phyloP scores from a whole-genome alignment of 2,113 vertebrate species.

The Phaethon lepturus region DNA sequence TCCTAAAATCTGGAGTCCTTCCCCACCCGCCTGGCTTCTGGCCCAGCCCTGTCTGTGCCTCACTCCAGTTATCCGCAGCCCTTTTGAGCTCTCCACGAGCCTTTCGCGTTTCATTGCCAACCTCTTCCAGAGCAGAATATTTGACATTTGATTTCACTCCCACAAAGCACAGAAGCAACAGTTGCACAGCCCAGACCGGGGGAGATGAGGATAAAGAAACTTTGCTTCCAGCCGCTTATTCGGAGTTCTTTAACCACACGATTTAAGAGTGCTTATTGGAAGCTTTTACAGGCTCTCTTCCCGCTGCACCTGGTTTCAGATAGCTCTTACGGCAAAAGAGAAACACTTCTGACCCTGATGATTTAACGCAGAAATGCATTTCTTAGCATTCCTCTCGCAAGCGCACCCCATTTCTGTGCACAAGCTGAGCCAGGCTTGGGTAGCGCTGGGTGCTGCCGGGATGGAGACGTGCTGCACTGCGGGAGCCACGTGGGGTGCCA shows the following conservation, averaged over 20 bases:
- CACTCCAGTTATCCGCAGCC: neutral
- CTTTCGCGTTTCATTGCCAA: constrained; percentile 42
- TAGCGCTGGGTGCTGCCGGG: neutral
- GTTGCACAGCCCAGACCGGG: constrained; percentile 1
- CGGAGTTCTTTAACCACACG: fast-evolving
- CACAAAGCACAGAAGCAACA: constrained; percentile 65
- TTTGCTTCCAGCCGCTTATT: neutral
- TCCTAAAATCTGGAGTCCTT: constrained; percentile 31
- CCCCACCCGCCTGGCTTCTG: constrained; percentile 18
- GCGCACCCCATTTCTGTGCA: neutral
- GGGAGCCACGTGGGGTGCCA: neutral
- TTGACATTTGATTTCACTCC: constrained; percentile 70
- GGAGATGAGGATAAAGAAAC: constrained; percentile 37
- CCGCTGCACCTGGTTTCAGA: neutral
- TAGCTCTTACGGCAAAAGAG: neutral
- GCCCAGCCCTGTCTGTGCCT: constrained; percentile 31
- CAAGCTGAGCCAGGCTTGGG: neutral
- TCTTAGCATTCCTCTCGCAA: neutral
- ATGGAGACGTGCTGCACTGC: neutral
- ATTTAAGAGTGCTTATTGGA: neutral
- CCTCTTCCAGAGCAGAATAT: constrained; percentile 49
- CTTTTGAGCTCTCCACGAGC: constrained; percentile 32
- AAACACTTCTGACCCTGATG: neutral
- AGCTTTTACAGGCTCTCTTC: neutral
- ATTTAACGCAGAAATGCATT: neutral